Evolutionary conservation across 2,888 invertebrate species (phyloP).

Genomic region (Deilephila porcellus): DNA sequence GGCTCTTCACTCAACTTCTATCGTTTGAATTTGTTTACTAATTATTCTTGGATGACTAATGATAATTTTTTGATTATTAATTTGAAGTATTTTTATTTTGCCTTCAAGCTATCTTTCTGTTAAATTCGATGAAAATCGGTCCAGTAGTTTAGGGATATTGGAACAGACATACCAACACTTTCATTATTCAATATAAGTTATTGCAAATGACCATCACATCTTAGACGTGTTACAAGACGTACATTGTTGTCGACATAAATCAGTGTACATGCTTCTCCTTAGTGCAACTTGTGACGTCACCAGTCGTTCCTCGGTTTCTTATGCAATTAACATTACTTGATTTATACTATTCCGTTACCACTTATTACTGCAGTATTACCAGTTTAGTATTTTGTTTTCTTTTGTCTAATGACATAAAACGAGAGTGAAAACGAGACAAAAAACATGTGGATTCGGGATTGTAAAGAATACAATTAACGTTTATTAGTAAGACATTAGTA

Average conservation of each 20-base stretch:
- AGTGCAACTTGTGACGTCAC: conserved; percentile 15
- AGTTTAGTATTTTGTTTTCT: neutral
- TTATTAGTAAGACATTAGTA: no score
- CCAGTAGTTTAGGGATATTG: no score
- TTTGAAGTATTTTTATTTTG: no score
- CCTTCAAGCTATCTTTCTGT: no score
- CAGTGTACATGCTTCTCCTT: neutral
- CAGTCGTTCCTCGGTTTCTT: neutral
- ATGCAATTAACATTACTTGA: conserved; percentile 6
- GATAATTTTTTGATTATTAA: no score
- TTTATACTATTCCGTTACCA: conserved; percentile 11
- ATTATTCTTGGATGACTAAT: no score
- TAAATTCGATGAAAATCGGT: no score
- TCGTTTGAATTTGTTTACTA: neutral
- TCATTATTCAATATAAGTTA: neutral
- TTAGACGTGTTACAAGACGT: neutral
- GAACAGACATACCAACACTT: neutral
- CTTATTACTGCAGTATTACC: neutral
- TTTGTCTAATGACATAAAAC: neutral
- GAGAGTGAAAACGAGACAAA: neutral
- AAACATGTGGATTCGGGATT: no score
- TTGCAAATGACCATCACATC: neutral
- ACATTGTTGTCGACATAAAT: conserved; percentile 15
- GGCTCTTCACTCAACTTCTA: neutral
- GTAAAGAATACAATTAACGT: no score